phyloP scores from a whole-genome alignment of 2,113 vertebrate genomes.

The Calidris pygmaea region DNA sequence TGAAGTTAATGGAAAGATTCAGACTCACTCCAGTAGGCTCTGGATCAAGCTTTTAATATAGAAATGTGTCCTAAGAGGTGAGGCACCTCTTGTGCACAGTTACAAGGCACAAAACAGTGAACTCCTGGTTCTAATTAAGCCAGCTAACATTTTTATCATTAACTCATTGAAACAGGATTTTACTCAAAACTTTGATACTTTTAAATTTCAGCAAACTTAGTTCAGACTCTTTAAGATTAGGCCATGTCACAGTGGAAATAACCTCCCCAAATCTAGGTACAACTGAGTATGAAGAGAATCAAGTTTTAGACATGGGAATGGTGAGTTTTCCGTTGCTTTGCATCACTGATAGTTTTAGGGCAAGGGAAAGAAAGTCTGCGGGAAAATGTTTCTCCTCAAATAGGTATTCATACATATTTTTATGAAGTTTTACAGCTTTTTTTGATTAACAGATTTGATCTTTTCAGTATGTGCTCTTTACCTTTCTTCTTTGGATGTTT shows the following conservation, averaged over 20 bases:
- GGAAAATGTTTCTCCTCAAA: neutral
- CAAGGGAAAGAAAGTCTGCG: neutral
- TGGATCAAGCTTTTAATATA: neutral
- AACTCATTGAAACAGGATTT: neutral
- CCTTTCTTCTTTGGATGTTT: neutral
- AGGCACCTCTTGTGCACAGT: neutral
- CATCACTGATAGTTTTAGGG: neutral
- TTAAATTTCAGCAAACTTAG: neutral
- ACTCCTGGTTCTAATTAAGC: neutral
- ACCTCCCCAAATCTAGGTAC: neutral
- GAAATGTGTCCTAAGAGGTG: neutral
- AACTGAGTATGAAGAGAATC: neutral
- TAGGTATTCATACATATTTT: neutral
- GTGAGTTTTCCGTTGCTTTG: neutral
- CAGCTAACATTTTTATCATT: neutral
- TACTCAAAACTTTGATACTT: neutral
- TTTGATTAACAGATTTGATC: neutral
- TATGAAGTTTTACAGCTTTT: neutral
- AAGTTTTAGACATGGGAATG: neutral
- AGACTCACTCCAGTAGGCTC: neutral
- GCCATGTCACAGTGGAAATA: neutral
- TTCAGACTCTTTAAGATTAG: neutral
- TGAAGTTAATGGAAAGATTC: neutral
- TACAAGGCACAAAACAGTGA: neutral
- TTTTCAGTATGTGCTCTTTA: neutral